Base-by-base conservation (phyloP, 1,140 invertebrate genomes). In the Batillaria attramentaria region DNA sequence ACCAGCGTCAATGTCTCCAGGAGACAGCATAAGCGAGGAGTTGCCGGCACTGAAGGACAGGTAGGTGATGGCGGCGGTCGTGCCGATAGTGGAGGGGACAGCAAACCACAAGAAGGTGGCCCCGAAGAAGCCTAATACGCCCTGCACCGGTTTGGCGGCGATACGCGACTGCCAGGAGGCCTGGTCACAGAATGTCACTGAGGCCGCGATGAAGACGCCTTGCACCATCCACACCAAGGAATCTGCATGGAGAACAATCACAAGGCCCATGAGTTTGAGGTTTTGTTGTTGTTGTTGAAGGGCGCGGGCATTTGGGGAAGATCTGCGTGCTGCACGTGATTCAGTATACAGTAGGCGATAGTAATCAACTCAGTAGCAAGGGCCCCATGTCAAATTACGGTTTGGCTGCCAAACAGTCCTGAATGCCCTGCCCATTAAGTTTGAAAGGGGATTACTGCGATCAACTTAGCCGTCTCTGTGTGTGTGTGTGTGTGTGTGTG, bases 141-240 rank as follows among this genome's bases (percentile, higher is more conserved):
- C 66, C 78, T 87, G 84, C 42, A 60, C 6, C 24, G 57, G 6
- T 6, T 60, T 6, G 57, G 57, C 24, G 24, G 57, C 8, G 24
- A 5, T 20, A 31, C 24, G 24, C 8, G 57, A 4, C 24, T 6
- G 57, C 24, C 24, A n/a, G 57, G 57, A 31, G 24, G 57, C 87
- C 81, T 92, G 91, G 79, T 92, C 91, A 78, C 89, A 89, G 80
- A 90, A 91, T 0, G 89, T 87, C 6, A 90, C 82, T 31, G 87
- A 87, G 46, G 90, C 87, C 18, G 84, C 86, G 2, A 83, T 74
- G 37, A 87, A 83, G 0, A 86, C 10, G 18, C 57, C 79, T 65
- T 69, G 76, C 13, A 77, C 66, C 66, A 66, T 69, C 76, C 76
- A 77, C 76, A 70, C 66, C 35, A 77, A 24, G 5, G 76, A 46